Evolutionary conservation across 92 coral and sea anemone species (phyloP).

Genomic region (Ricordea florida): DNA sequence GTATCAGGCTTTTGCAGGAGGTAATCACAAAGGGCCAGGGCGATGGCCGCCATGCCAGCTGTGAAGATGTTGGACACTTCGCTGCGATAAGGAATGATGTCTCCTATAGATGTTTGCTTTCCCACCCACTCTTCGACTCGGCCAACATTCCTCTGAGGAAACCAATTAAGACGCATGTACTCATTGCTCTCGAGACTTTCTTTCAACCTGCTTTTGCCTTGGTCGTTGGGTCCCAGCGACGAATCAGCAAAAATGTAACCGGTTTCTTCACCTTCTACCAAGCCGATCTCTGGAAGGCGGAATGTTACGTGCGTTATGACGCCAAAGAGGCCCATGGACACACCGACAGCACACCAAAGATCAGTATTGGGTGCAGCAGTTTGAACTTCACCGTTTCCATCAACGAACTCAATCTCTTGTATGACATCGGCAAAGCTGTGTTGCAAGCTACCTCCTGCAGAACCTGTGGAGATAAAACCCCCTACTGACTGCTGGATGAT

Average conservation of each 20-base stretch:
- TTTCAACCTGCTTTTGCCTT: slow-evolving; percentile 52
- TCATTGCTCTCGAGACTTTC: slow-evolving; percentile 49
- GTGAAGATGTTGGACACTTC: not conserved
- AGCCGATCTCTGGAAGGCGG: slow-evolving; percentile 33
- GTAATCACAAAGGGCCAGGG: slow-evolving; percentile 27
- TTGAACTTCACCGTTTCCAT: slow-evolving; percentile 50
- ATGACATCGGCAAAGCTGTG: slow-evolving; percentile 71
- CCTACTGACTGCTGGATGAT: slow-evolving; percentile 70
- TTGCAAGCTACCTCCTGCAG: slow-evolving; percentile 77
- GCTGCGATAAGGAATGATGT: slow-evolving; percentile 30
- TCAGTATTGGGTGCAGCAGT: slow-evolving; percentile 45
- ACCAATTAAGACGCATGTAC: slow-evolving; percentile 72
- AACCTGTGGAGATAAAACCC: slow-evolving; percentile 72
- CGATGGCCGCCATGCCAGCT: slow-evolving; percentile 58
- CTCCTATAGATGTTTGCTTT: not conserved
- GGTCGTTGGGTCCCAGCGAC: slow-evolving; percentile 42
- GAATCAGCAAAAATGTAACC: slow-evolving; percentile 52
- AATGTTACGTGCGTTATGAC: slow-evolving; percentile 73
- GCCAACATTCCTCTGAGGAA: slow-evolving; percentile 63
- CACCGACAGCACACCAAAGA: slow-evolving; percentile 76
- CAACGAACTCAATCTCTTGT: slow-evolving; percentile 68
- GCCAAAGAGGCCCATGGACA: slow-evolving; percentile 78
- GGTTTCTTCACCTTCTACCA: slow-evolving; percentile 52
- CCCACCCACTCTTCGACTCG: slow-evolving; percentile 74
- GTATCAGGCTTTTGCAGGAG: slow-evolving; percentile 32